These are phyloP conservation scores for Crotalus helleri DNA, from an alignment of 2,113 vertebrate species.

Conservation along the genomic window DNA sequence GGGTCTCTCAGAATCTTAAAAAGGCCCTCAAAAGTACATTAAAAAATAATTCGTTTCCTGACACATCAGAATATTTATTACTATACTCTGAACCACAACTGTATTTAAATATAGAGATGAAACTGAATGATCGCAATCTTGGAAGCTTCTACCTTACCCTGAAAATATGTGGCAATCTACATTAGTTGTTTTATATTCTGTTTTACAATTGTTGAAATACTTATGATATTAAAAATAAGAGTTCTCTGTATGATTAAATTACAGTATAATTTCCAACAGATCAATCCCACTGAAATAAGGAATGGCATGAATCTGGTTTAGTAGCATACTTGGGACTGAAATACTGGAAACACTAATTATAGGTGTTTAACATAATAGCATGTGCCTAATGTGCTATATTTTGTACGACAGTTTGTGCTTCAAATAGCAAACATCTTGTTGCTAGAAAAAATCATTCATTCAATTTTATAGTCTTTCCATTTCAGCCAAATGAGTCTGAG, in stretches of 20 bases:
- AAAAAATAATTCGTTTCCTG: not conserved
- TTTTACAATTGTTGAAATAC: not conserved
- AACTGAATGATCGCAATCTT: not conserved
- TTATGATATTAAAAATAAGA: not conserved
- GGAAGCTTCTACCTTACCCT: not conserved
- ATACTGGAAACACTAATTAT: not conserved
- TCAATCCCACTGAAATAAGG: not conserved
- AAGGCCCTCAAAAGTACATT: not conserved
- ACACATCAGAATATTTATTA: not conserved
- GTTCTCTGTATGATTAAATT: not conserved
- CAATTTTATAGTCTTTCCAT: not conserved
- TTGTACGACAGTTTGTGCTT: not conserved
- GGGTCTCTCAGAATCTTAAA: not conserved
- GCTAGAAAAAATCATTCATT: not conserved
- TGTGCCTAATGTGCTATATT: not conserved
- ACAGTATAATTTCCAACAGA: not conserved
- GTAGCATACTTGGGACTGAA: not conserved
- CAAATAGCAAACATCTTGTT: not conserved
- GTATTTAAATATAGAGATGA: not conserved
- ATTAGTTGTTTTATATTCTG: not conserved
- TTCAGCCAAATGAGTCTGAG: not conserved
- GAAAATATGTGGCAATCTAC: not conserved
- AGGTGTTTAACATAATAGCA: not conserved
- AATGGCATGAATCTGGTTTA: not conserved
- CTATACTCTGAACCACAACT: not conserved